phyloP scores from a whole-genome alignment of 2,113 vertebrate genomes.

The Tringa solitaria region DNA sequence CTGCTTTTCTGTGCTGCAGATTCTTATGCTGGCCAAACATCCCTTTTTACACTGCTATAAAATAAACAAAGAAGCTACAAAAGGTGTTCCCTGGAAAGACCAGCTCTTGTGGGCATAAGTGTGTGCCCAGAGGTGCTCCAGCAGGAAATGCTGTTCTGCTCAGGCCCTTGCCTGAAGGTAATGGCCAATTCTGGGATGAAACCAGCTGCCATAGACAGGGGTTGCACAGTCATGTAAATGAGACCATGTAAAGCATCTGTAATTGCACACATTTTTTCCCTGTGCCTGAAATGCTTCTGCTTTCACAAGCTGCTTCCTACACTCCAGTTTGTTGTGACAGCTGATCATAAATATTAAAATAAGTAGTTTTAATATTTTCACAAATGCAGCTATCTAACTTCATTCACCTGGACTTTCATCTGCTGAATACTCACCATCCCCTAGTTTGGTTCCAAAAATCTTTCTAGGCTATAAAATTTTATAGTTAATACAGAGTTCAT shows the following conservation, averaged over 20 bases:
- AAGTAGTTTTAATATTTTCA: neutral
- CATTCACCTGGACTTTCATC: neutral
- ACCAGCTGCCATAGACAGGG: neutral
- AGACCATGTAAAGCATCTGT: neutral
- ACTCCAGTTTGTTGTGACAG: neutral
- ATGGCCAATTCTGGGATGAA: neutral
- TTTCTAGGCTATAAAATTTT: neutral
- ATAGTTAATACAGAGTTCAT: neutral
- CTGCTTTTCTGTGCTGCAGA: neutral
- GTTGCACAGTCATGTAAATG: neutral
- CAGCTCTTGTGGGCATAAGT: neutral
- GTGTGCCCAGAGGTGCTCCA: neutral
- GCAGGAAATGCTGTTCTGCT: neutral
- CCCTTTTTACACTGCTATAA: neutral
- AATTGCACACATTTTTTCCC: neutral
- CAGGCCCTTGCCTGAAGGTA: neutral
- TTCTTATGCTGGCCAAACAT: neutral
- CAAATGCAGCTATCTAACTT: neutral
- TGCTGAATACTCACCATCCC: neutral
- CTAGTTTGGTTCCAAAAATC: neutral
- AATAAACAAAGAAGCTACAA: neutral
- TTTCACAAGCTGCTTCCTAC: neutral
- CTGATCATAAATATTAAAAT: neutral
- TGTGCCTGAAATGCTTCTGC: neutral
- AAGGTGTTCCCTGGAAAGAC: neutral